Conservation (phyloP, 2,888 invertebrate species). For the Diaphora mendica region DNA sequence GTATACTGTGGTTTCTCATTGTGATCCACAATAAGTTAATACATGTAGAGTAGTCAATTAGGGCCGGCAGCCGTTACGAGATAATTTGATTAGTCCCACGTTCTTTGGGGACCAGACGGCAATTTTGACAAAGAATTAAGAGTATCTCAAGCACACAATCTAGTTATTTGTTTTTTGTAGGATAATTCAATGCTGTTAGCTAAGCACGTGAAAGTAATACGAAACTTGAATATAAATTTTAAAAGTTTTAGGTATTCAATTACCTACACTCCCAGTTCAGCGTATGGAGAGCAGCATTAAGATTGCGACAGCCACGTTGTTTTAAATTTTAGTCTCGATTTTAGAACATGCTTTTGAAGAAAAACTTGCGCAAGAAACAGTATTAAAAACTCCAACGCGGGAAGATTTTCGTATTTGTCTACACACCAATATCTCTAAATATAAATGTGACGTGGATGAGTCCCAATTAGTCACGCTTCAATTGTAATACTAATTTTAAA, state of each 20-base stretch:
- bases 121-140: constrained; percentile 43
- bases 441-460: constrained; percentile 23
- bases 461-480: background rate
- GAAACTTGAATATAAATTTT: background rate
- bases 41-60: constrained; percentile 36
- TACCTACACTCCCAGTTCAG: constrained; percentile 35
- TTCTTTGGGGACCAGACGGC: constrained; percentile 41
- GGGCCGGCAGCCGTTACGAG: constrained; percentile 28
- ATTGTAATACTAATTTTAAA: constrained; percentile 3
- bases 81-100: constrained; percentile 54
- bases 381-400: constrained; percentile 5
- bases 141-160: constrained; percentile 72
- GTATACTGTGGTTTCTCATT: constrained; percentile 21
- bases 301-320: constrained; percentile 31
- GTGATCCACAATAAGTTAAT: constrained; percentile 24
- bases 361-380: constrained; percentile 14
- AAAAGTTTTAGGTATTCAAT: constrained; percentile 29
- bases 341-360: constrained; percentile 16
- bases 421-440: constrained; percentile 15
- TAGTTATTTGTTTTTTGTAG: background rate
- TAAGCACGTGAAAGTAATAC: constrained; percentile 37
- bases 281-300: constrained; percentile 31
- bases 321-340: constrained; percentile 27
- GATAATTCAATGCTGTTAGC: background rate
- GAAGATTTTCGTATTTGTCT: constrained; percentile 3